Conservation (phyloP, 2,888 invertebrate genomes). For the Platycheirus rosarum region DNA sequence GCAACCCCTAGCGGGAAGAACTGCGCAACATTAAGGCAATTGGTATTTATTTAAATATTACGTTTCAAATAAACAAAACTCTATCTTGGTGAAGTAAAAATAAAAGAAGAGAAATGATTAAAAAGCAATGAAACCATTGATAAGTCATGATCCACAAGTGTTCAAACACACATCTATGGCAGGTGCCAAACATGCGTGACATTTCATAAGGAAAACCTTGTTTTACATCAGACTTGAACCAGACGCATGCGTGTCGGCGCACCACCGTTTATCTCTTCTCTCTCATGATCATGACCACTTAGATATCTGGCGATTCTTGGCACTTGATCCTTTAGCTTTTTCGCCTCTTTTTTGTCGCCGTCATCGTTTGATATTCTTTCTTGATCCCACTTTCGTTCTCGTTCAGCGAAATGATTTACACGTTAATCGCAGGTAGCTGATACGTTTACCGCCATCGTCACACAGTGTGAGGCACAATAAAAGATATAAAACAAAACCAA, state of each 20-base stretch:
- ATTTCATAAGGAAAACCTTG: constrained; percentile 48
- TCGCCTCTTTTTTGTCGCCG: constrained; percentile 3
- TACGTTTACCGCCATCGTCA: constrained; percentile 18
- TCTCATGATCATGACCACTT: background rate
- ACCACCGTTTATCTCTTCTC: background rate
- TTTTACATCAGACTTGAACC: constrained; percentile 22
- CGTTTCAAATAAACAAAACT: constrained; percentile 53
- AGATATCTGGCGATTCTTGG: constrained; percentile 17
- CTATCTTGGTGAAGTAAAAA: too few relatives aligned
- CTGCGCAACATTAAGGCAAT: constrained; percentile 24
- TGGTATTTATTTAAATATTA: constrained; percentile 22
- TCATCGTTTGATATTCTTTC: constrained; percentile 22
- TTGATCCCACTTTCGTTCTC: constrained; percentile 54
- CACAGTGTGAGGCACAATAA: constrained; percentile 23
- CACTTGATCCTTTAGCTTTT: constrained; percentile 51
- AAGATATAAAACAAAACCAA: constrained; percentile 39
- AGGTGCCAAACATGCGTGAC: constrained; percentile 10
- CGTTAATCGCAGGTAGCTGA: constrained; percentile 37
- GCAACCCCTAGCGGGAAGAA: constrained; percentile 42
- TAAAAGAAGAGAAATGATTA: too few relatives aligned
- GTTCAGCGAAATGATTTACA: constrained; percentile 8
- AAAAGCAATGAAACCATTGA: background rate
- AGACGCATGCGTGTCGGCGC: constrained; percentile 17
- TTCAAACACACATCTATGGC: background rate
- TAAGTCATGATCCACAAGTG: background rate